phyloP scores from a whole-genome alignment of 2,888 invertebrate species.

The Calameuta pallipes region DNA sequence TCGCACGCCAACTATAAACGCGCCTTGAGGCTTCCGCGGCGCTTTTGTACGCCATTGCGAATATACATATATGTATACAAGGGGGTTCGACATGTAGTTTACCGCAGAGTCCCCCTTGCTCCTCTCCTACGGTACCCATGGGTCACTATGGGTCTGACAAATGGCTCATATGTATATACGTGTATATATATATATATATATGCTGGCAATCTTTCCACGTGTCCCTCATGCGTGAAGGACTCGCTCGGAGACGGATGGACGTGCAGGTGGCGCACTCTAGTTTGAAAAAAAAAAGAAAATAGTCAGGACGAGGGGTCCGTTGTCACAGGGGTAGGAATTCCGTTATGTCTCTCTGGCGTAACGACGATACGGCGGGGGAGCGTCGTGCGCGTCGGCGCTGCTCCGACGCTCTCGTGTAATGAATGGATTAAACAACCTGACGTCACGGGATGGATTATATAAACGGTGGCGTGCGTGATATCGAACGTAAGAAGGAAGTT shows the following conservation, averaged over 20 bases:
- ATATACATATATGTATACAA: background rate
- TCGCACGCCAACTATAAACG: background rate
- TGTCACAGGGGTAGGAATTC: constrained; percentile 15
- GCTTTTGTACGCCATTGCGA: background rate
- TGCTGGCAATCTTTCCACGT: background rate
- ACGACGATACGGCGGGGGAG: background rate
- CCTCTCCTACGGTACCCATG: background rate
- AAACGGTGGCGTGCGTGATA: constrained; percentile 60
- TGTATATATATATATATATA: background rate
- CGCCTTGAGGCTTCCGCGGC: background rate
- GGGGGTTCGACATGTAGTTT: background rate
- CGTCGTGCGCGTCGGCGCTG: constrained; percentile 9
- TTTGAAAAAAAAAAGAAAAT: background rate
- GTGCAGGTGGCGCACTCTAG: background rate
- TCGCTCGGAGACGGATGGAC: background rate
- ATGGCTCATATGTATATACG: background rate
- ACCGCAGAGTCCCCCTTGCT: background rate
- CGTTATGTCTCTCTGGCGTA: constrained; percentile 20
- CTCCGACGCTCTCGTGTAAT: constrained; percentile 42
- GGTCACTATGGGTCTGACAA: background rate
- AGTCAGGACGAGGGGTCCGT: background rate
- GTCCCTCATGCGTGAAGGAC: background rate
- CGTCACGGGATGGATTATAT: constrained; percentile 66
- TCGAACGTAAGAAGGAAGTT: constrained; percentile 64
- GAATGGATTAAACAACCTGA: constrained; percentile 63